Evolutionary conservation across 1,140 invertebrate genomes (phyloP), one percentile per base, ranked within the genome.

Genomic region (Zaprionus ornatus): DNA sequence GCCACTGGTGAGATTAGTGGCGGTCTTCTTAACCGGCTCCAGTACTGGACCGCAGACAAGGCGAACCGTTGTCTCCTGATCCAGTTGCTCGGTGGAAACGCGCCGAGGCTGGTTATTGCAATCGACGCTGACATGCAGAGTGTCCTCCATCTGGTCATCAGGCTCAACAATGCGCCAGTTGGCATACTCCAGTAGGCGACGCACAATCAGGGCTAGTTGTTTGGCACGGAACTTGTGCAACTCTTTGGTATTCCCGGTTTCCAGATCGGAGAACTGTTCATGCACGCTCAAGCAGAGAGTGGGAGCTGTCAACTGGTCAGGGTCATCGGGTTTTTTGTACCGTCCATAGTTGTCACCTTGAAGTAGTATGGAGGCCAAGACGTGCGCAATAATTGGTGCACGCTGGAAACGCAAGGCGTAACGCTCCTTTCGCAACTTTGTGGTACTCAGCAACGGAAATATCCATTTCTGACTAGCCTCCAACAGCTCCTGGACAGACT

Each of bases 31-130:
- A 7, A 35, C 52, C 1, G 85, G 82, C 52, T 90, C 85, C 4
- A 85, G n/a, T 0, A 90, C 85, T 1, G 79, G 72, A 4, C 81
- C 81, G 15, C 81, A 74, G 1, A 73, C 52, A 4, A 88, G 7
- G 13, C 54, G 56, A 0, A 84, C 62, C n/a, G 29, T 50, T 1
- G 63, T 32, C 21, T 50, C 35, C 1, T 13, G 0, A 10, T 9
- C 27, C 17, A 7, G 0, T n/a, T 3, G 3, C 10, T 35, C 25
- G 6, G 1, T 13, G 45, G 37, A 57, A 37, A 10, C n/a, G 23
- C n/a, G 55, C 13, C 65, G 52, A 0, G 59, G n/a, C 1, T 59
- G 52, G n/a, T 61, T 74, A 21, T 60, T 66, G 35, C 70, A 59
- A 13, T 82, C 56, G 4, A 88, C 61, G n/a, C 3, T 17, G 6